Base-by-base conservation (phyloP, 2,113 vertebrate species). In the Callorhinus ursinus region DNA sequence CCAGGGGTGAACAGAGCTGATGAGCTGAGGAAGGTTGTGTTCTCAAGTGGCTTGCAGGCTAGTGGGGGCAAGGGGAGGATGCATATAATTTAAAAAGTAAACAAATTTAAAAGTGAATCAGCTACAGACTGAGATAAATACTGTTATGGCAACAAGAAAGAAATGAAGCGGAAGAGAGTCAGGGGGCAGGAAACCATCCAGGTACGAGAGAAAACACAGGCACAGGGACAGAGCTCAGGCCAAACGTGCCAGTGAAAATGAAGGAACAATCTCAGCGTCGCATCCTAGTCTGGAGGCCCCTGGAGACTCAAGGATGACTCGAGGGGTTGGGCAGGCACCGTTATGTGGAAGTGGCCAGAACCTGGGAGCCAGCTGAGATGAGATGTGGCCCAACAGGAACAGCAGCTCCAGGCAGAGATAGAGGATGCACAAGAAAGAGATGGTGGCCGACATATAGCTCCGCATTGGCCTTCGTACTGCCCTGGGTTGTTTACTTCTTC, bases 261-360 rank as follows among this genome's bases (percentile, higher is more conserved):
- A 14, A 31, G 22, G 3, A 0, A 4, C n/a, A 42, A 14, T 61
- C 36, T 33, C 61, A 65, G 24, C 8, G 13, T n/a, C 16, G 15
- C 42, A 39, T 2, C 3, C 22, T 16, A 28, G 33, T 31, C 22
- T 61, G 24, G 9, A 31, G 4, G 26, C 21, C 18, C 61, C 5
- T 33, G 18, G 51, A 72, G 57, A 69, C 14, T 10, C 51, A 18
- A n/a, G 24, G 33, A 67, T 59, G 57, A 49, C 2, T 14, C 31
- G 84, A 57, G 67, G 0, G 55, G 6, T 1, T 7, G 53, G 11
- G 10, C 39, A 13, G 18, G 14, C 57, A 15, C 11, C 14, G 33
- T n/a, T 28, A 1, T 2, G 0, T 8, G 42, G n/a, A 53, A 36
- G 33, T 39, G 24, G 15, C 15, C 18, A 24, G n/a, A 49, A 39